Percentiles rank a stretch among this genome's conserved stretches.
Conservation (phyloP, 2,888 invertebrate genomes). For the Brenthis ino region DNA sequence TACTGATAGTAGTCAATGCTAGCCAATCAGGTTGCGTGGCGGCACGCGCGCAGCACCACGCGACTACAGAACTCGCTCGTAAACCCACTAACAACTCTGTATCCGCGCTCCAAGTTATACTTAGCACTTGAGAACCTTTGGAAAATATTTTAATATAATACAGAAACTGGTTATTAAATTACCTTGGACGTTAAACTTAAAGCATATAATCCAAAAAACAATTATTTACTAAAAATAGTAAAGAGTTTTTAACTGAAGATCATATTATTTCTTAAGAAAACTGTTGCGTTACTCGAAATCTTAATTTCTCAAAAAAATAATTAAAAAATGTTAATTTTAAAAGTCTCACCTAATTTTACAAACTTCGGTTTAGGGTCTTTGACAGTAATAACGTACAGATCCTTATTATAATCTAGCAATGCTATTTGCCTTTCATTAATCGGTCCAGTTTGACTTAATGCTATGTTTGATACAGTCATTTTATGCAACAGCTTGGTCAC, state of each 20-base stretch:
- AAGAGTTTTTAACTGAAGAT: too few species aligned
- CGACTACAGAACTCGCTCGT: constrained; percentile 69
- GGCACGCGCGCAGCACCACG: constrained; percentile 74
- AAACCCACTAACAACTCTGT: constrained; percentile 73
- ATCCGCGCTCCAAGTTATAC: constrained; percentile 74
- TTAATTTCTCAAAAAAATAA: background rate
- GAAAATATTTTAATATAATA: background rate
- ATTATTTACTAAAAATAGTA: background rate
- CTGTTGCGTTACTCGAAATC: background rate
- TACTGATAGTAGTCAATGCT: constrained; percentile 67
- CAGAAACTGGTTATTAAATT: too few species aligned
- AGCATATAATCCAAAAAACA: too few species aligned
- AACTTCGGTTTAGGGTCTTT: constrained; percentile 85
- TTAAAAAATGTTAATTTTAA: background rate
- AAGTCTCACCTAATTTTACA: constrained; percentile 86
- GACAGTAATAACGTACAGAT: constrained; percentile 91
- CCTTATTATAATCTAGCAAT: constrained; percentile 93
- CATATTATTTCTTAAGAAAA: too few species aligned
- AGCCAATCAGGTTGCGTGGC: constrained; percentile 72
- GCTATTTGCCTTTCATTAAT: constrained; percentile 91
- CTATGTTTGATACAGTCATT: constrained; percentile 90
- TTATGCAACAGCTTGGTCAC: constrained; percentile 89
- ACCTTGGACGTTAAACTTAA: too few species aligned
- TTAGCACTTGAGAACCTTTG: constrained; percentile 72
- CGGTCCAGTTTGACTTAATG: constrained; percentile 92